These are phyloP conservation scores for Zosterops lateralis DNA, from an alignment of 2,113 vertebrate species.

Conservation along the genomic window DNA sequence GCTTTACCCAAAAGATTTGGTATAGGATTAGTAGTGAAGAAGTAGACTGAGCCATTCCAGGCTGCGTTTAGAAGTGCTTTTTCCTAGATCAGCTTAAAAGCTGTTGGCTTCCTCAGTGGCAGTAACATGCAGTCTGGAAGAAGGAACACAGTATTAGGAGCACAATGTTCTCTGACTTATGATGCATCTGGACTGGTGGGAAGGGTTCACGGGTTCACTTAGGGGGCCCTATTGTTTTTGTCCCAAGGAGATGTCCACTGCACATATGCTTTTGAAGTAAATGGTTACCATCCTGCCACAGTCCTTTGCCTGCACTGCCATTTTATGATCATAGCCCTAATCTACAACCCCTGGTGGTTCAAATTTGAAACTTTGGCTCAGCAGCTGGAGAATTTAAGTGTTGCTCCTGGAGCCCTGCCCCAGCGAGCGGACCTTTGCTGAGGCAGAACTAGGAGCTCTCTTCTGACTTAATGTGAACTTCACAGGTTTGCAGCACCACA, in stretches of 20 bases:
- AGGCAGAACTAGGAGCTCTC: not conserved
- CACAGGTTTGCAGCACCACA: not conserved
- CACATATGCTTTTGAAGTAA: not conserved
- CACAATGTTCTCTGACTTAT: not conserved
- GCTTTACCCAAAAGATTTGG: not conserved
- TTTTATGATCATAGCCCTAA: not conserved
- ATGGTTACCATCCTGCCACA: not conserved
- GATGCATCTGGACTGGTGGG: not conserved
- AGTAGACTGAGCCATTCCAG: not conserved
- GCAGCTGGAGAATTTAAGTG: not conserved
- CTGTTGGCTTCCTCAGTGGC: not conserved
- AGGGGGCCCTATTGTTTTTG: not conserved
- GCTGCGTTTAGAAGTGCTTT: not conserved
- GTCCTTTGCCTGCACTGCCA: not conserved
- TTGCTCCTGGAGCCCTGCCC: not conserved
- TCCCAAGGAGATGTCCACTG: not conserved
- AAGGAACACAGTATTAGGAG: not conserved
- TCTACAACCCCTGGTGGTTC: not conserved
- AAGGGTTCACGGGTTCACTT: not conserved
- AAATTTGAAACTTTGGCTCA: not conserved
- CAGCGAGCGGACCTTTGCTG: not conserved
- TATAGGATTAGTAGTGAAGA: not conserved
- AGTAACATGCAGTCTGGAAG: not conserved
- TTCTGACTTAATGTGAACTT: not conserved
- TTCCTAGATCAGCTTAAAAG: not conserved